Evolutionary conservation across 2,797 vertebrate species (phyloP), one percentile per base, ranked within the genome.

Genomic region (Sternotherus odoratus): DNA sequence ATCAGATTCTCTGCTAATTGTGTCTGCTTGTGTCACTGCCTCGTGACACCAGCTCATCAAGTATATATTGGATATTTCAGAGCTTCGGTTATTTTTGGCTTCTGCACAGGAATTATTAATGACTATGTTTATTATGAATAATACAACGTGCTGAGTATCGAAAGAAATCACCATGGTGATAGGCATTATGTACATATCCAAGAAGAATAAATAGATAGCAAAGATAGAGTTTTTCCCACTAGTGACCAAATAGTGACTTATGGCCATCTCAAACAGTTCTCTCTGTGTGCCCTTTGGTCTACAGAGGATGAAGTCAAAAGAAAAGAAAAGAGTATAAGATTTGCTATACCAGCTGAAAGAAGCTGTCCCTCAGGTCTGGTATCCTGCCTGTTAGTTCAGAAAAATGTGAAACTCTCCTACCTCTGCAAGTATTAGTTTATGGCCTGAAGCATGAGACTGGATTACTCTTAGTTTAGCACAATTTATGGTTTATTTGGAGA

Each of bases 51-150:
- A 87, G 26, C 85, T 93, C 79, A 85, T 90, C 78, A 82, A 86
- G 46, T 49, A 48, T 46, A 75, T 83, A 2, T 51, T 92, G 75
- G 69, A 82, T 91, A 69, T 83, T 93, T 72, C n/a, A 89, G 85
- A 93, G 51, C 53, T 81, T 46, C 24, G 57, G 16, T 80, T 91
- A 50, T 87, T 95, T 83, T 79, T 82, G 51, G 86, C 92, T 79
- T n/a, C 24, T 56, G 8, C 88, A 86, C 54, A 91, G 83, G 72
- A 50, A 36, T 54, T 75, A 36, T 60, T 57, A 83, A 88, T 92
- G 91, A 89, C 57, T 79, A 36, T 7, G 81, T 12, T 7, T 17
- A 16, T 57, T 87, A 54, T 81, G 51, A 89, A 92, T 75, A 79
- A 88, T 85, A 3, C 63, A 51, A 91, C 89, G 17, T 33, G 12